Base-by-base conservation (phyloP, 2,888 invertebrate genomes). In the Ophraella communa region DNA sequence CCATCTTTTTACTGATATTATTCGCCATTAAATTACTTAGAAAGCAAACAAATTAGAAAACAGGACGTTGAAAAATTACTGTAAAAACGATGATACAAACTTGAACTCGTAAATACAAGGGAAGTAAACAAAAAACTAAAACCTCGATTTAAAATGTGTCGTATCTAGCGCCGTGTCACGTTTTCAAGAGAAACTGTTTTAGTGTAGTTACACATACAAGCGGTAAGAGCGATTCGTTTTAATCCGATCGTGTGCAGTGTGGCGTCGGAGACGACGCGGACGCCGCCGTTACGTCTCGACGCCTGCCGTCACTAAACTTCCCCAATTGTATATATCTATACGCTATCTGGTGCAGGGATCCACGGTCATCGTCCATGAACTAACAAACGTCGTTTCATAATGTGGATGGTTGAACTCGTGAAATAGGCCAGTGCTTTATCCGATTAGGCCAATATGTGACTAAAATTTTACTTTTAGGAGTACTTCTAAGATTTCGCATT, bases 221-320 rank as follows among this genome's bases (percentile, higher is more conserved):
- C 27, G 44, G 63, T 51, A 44, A 54, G 53, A 59, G 53, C 24
- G 24, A 42, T 42, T 53, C 39, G 59, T 39, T 64, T 63, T 65
- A 68, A 64, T 61, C 63, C 57, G 58, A 20, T 35, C 30, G 42
- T 23, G 53, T 30, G 10, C 18, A 17, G 10, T 27, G 10, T 59
- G 60, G 60, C 60, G 66, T 60, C 44, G 44, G 59, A 39, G 51
- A 24, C 27, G 51, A 54, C 42, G 23, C 52, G 35, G 11, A 51
- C 74, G 84, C 83, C 79, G 83, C 82, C 80, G 80, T 79, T 71
- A 79, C 83, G 76, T 84, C 84, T 77, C 84, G 84, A 79, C 84
- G 71, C 68, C 65, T 59, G 66, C 64, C 70, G 76, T 77, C 76
- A 77, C 73, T 67, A 71, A 76, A 76, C 75, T 76, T 77, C 74